Conservation (phyloP, 2,797 vertebrate genomes). For the Brachymystax lenok region DNA sequence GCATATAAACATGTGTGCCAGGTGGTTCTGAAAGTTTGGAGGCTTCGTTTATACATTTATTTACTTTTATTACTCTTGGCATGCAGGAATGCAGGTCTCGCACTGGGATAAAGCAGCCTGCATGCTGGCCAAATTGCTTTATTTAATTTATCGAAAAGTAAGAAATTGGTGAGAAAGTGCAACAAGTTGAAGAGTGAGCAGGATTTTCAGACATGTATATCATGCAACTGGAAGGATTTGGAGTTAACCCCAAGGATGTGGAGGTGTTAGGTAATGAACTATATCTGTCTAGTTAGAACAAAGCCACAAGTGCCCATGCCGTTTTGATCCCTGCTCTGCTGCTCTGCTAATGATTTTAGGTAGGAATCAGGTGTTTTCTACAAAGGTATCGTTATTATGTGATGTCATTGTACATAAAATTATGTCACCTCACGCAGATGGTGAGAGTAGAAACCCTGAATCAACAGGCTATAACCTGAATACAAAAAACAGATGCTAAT, state of each 20-base stretch:
- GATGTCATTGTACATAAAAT: slow-evolving; percentile 38
- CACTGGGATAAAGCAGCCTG: slow-evolving; percentile 19
- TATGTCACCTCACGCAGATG: slow-evolving; percentile 25
- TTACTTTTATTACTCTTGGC: slow-evolving; percentile 36
- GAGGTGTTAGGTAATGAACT: slow-evolving; percentile 26
- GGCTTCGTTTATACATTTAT: slow-evolving; percentile 19
- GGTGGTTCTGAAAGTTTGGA: slow-evolving; percentile 40
- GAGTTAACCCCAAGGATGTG: background rate
- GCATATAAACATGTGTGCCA: slow-evolving; percentile 46
- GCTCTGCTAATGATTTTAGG: slow-evolving; percentile 33
- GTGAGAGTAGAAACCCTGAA: slow-evolving; percentile 13
- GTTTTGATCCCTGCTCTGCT: slow-evolving; percentile 16
- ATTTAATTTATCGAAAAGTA: slow-evolving; percentile 33
- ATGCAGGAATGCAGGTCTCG: slow-evolving; percentile 11
- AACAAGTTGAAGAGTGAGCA: slow-evolving; percentile 14
- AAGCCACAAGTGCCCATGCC: slow-evolving; percentile 24
- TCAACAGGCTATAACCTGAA: slow-evolving; percentile 20
- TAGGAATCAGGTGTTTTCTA: slow-evolving; percentile 35
- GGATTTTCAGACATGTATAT: slow-evolving; percentile 26
- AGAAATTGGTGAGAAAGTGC: slow-evolving; percentile 30
- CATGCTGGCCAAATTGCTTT: slow-evolving; percentile 36
- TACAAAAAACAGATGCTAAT: slow-evolving; percentile 45
- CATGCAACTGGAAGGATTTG: background rate
- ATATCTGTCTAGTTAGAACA: slow-evolving; percentile 6
- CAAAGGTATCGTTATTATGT: slow-evolving; percentile 21